phyloP scores from a whole-genome alignment of 2,888 invertebrate species.

The Zootermopsis nevadensis region DNA sequence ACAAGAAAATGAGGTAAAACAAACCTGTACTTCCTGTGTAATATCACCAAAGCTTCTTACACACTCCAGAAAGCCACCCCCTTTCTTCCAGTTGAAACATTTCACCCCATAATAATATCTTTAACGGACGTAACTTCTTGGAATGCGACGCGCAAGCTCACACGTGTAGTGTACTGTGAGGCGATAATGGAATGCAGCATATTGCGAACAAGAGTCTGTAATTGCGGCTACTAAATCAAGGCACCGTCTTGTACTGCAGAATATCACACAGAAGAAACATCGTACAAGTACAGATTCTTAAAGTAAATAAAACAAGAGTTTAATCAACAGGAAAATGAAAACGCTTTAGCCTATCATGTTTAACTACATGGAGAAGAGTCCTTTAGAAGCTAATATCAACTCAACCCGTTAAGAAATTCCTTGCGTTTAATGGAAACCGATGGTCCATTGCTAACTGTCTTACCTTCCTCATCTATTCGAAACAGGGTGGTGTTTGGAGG shows the following conservation, averaged over 20 bases:
- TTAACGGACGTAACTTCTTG: slow-evolving; percentile 21
- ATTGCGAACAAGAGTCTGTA: slow-evolving; percentile 42
- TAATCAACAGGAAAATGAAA: too few relatives aligned
- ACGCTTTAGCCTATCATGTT: too few relatives aligned
- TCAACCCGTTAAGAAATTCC: too few relatives aligned
- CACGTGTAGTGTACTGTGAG: slow-evolving; percentile 18
- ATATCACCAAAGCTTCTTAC: neutral
- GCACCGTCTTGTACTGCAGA: neutral
- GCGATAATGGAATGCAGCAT: slow-evolving; percentile 23
- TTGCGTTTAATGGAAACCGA: too few relatives aligned
- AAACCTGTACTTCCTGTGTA: neutral
- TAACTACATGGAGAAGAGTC: too few relatives aligned
- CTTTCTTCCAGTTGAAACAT: neutral
- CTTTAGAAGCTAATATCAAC: too few relatives aligned
- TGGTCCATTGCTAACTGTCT: too few relatives aligned
- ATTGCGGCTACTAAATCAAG: slow-evolving; percentile 49
- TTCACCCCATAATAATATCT: slow-evolving; percentile 20
- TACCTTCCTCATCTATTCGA: too few relatives aligned
- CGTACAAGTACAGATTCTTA: neutral
- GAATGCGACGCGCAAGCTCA: slow-evolving; percentile 13
- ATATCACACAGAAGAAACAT: neutral
- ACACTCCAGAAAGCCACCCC: neutral
- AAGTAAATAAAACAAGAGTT: too few relatives aligned
- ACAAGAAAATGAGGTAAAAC: neutral
- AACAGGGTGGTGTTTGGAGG: neutral